These are phyloP conservation scores for Bufo gargarizans DNA, from an alignment of 2,113 vertebrate species.

Conservation along the genomic window DNA sequence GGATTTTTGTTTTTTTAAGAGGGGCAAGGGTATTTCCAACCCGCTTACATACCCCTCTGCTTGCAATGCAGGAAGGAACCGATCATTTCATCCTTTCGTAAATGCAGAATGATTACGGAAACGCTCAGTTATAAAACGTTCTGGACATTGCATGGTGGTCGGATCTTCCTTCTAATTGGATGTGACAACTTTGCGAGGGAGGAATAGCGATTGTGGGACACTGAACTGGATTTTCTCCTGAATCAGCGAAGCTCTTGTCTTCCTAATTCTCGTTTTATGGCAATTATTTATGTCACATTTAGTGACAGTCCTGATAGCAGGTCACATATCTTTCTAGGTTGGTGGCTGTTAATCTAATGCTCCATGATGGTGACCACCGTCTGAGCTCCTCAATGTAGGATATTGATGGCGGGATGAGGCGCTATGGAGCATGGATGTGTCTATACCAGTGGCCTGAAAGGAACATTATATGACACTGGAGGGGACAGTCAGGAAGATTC, in stretches of 20 bases:
- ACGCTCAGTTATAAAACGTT: background rate
- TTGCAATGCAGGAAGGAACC: no score
- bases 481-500: background rate
- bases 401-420: background rate
- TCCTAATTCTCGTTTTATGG: background rate
- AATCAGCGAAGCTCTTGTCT: constrained; percentile 24
- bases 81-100: background rate
- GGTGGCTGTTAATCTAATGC: background rate
- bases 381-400: background rate
- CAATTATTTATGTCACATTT: constrained; percentile 21
- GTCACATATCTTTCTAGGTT: background rate
- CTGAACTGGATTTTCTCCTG: constrained; percentile 8
- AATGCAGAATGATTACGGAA: background rate
- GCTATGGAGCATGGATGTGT: background rate
- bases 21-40: no score
- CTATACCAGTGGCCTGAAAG: background rate
- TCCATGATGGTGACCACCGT: background rate
- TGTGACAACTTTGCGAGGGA: background rate
- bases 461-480: background rate
- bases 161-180: background rate
- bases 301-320: constrained; percentile 1
- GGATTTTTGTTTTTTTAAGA: no score
- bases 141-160: background rate
- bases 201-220: background rate
- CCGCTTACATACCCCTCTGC: no score